Conservation (phyloP, 1,140 invertebrate species). For the Drosophila insularis region DNA sequence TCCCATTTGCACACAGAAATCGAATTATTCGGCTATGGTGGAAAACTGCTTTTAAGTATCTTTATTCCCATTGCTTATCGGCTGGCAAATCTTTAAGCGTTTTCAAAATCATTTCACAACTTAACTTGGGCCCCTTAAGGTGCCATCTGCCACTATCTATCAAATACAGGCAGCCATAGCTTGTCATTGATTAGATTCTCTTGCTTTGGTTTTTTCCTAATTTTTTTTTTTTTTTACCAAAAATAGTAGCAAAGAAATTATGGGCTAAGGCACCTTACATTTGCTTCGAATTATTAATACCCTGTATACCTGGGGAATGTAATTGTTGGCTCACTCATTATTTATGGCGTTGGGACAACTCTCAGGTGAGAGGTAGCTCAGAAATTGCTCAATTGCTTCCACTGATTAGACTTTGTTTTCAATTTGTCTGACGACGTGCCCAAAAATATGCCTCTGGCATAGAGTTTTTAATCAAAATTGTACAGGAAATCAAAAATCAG, state of each 20-base stretch:
- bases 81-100: slow-evolving; percentile 60
- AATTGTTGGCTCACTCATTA: neutral
- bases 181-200: slow-evolving; percentile 77
- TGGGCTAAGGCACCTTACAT: neutral
- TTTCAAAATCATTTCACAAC: slow-evolving; percentile 31
- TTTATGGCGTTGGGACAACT: neutral
- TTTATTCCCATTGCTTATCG: slow-evolving; percentile 25
- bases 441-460: slow-evolving; percentile 42
- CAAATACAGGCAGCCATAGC: slow-evolving; percentile 79
- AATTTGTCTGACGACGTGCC: slow-evolving; percentile 67
- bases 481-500: slow-evolving; percentile 81
- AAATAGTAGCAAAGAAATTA: slow-evolving; percentile 40
- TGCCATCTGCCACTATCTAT: slow-evolving; percentile 78
- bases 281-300: slow-evolving; percentile 11
- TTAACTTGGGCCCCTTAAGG: slow-evolving; percentile 45
- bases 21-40: neutral
- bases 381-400: slow-evolving; percentile 74
- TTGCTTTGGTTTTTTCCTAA: slow-evolving; percentile 26
- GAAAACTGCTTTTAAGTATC: too few relatives aligned
- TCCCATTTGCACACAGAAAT: neutral
- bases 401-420: slow-evolving; percentile 80
- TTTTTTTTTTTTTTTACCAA: slow-evolving; percentile 17
- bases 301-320: neutral
- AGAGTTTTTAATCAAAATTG: slow-evolving; percentile 80
- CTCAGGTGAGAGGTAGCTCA: slow-evolving; percentile 37